Base-by-base conservation (phyloP, 2,888 invertebrate genomes). In the Cephus pygmeus region DNA sequence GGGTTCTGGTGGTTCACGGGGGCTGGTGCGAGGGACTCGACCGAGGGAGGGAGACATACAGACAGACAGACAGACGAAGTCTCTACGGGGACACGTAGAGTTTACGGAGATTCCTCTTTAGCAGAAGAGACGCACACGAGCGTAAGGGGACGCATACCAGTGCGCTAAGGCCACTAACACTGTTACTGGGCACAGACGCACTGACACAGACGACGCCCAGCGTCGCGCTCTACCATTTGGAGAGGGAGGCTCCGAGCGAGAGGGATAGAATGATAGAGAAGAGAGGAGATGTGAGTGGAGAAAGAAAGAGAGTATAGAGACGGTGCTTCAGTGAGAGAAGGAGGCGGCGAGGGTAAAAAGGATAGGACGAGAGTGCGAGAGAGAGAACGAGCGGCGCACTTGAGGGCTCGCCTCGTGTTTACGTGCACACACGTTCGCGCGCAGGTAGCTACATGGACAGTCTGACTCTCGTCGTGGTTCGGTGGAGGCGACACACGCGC, bases 221-320 rank as follows among this genome's bases (percentile, higher is more conserved):
- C 92, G 89, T 89, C 91, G 92, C 91, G 90, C 92, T 91, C 90
- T 91, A 92, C 92, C 71, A 11, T 11, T 71, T 6, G 15, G 71
- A 12, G 31, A 71, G 31, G 71, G 71, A 11, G 4, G 15, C 12
- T 3, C 6, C 74, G 73, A 75, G 77, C 74, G 74, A 75, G 71
- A 71, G 31, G 12, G 30, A 71, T 69, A 69, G 75, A 15, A 75
- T 12, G 71, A 75, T 56, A 30, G 74, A 74, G 76, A 31, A 31
- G 31, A 12, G 34, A 23, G 68, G 30, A 34, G 34, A 40, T 75
- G 71, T 71, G 31, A 75, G 15, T 15, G 78, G 75, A 36, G 35
- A 15, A 80, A 56, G 56, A 9, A 56, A 23, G 56, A 23, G 56
- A 56, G 56, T 9, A 56, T 56, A 56, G 56, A 23, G 56, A 23